Conservation (phyloP, 2,113 vertebrate species). For the Phalacrocorax pelagicus region DNA sequence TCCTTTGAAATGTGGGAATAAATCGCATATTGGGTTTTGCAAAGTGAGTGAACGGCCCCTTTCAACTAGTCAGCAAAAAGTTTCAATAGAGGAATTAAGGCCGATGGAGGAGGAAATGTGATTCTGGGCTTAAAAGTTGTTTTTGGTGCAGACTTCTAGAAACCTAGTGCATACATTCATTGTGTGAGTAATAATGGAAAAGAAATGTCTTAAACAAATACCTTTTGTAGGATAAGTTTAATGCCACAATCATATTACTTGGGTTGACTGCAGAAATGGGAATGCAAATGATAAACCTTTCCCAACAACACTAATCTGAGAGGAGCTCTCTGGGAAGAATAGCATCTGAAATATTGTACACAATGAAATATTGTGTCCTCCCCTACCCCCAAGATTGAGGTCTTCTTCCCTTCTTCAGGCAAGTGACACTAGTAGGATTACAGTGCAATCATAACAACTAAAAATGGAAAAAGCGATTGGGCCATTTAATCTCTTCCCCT, state of each 20-base stretch:
- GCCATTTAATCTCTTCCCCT: conserved; percentile 62
- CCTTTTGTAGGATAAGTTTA: conserved; percentile 60
- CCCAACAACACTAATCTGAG: conserved; percentile 53
- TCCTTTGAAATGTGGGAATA: conserved; percentile 65
- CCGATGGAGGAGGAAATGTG: conserved; percentile 38
- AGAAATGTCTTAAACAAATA: conserved; percentile 55
- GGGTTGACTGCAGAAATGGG: conserved; percentile 45
- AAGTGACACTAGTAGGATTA: conserved; percentile 65
- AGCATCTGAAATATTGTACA: conserved; percentile 38
- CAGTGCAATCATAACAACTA: conserved; percentile 56
- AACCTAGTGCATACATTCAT: conserved; percentile 39
- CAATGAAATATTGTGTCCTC: conserved; percentile 59
- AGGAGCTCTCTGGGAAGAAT: conserved; percentile 36
- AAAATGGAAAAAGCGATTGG: conserved; percentile 62
- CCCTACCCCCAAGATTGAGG: background rate
- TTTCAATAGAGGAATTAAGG: conserved; percentile 62
- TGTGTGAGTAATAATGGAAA: conserved; percentile 59
- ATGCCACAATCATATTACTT: conserved; percentile 54
- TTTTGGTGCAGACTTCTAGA: conserved; percentile 58
- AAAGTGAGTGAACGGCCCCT: conserved; percentile 58
- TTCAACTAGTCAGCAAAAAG: conserved; percentile 55
- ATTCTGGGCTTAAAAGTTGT: conserved; percentile 65
- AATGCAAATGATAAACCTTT: conserved; percentile 51
- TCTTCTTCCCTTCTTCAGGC: conserved; percentile 30
- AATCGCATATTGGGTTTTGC: conserved; percentile 63